Evolutionary conservation across 1,140 invertebrate species (phyloP).

Genomic region (Philotrypesis tridentata): DNA sequence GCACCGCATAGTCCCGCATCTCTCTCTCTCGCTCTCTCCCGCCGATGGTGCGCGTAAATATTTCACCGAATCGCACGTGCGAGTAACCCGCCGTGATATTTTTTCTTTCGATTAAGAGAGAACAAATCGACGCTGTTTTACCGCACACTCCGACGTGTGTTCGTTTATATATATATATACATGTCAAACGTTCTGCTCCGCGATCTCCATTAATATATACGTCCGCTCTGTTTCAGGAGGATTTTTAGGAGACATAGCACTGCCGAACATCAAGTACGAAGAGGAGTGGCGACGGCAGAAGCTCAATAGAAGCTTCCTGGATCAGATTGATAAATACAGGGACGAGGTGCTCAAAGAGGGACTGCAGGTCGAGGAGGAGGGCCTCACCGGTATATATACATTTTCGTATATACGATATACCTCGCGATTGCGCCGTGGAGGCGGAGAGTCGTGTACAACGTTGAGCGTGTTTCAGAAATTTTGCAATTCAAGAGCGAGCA

Average conservation of each 20-base stretch:
- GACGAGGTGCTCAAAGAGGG: constrained; percentile 86
- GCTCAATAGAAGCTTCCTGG: constrained; percentile 79
- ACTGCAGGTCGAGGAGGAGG: constrained; percentile 87
- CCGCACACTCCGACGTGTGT: no score
- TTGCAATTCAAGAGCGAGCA: constrained; percentile 64
- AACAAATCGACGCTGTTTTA: no score
- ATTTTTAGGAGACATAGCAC: constrained; percentile 87
- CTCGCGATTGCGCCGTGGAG: no score
- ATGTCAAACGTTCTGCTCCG: no score
- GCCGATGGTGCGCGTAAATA: background rate
- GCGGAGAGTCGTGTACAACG: no score
- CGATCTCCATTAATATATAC: no score
- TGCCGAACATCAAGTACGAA: constrained; percentile 79
- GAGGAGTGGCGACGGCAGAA: constrained; percentile 73
- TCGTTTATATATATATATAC: no score
- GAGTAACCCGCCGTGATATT: background rate
- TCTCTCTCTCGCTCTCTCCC: background rate
- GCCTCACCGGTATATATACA: constrained; percentile 76
- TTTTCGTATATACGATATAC: background rate
- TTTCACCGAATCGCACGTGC: background rate
- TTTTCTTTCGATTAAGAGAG: no score
- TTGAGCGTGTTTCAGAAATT: constrained; percentile 58
- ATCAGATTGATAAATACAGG: constrained; percentile 84
- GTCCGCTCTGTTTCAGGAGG: constrained; percentile 75
- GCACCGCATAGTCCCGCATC: background rate